Evolutionary conservation across 2,888 invertebrate species (phyloP), one percentile per base, ranked within the genome.

Genomic region (Mimas tiliae): DNA sequence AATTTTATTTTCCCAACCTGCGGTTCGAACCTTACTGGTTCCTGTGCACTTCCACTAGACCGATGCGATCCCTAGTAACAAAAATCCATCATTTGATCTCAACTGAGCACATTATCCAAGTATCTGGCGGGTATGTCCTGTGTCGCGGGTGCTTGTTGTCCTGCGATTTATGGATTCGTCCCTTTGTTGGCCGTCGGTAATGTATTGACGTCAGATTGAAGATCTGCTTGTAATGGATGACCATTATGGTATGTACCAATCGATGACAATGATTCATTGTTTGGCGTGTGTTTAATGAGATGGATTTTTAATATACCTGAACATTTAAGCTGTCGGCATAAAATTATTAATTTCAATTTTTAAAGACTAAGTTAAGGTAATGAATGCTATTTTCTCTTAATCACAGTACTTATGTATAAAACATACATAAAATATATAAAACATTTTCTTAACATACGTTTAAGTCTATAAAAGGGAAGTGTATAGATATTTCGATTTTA

Each of bases 161-260:
- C 76, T 77, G 76, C 78, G 80, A 88, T 89, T 87, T 87, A 87
- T 88, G 84, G 83, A 84, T 84, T 83, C 80, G 79, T 73, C 71
- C 80, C 81, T 84, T 81, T 85, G 84, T 85, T 78, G 77, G 79
- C 73, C 74, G 75, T 74, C 65, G 19, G 72, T 80, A 81, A 81
- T 81, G 81, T 84, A 87, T 84, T 85, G 85, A 86, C 80, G 76
- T 81, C 73, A 80, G 81, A 85, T 84, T 79, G 79, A 78, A 85
- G 85, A 85, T 85, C 75, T 76, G 74, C 68, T 68, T 77, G 67
- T 82, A 80, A 85, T 83, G 75, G 74, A 83, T 80, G 78, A 73
- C 70, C 74, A 75, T 74, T 72, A 72, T 66, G 42, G 52, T 52
- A 55, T 67, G 50, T 63, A 63, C 34, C 16, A 19, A 34, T 42